Base-by-base conservation (phyloP, 2,888 invertebrate genomes). In the Diaprepes abbreviatus region DNA sequence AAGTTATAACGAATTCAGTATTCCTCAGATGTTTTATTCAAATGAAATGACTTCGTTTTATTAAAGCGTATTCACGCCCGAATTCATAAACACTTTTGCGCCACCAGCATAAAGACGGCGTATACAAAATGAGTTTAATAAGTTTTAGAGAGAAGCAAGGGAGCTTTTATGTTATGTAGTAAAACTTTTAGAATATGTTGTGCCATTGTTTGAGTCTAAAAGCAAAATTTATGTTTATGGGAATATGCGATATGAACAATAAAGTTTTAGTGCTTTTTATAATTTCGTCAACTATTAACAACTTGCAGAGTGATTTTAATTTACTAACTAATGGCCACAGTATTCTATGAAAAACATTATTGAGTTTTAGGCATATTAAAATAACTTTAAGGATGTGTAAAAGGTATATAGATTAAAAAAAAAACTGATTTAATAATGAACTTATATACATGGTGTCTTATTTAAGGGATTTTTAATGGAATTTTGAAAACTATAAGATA, bases 1-100 rank as follows among this genome's bases (percentile, higher is more conserved):
- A 66, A 40, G 48, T 43, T 43, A 71, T 75, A 75, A 73, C 74
- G 72, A 76, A 75, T 76, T 75, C 74, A 63, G 73, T 76, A 76
- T 77, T 76, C 75, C 75, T 76, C 76, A 75, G 76, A 76, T 77
- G 76, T 75, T 76, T 77, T 74, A 75, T 74, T 75, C 74, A 75
- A 77, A 77, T 76, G 71, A 74, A 74, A 73, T 70, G 66, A 67
- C 45, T 66, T 66, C 59, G 59, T 66, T 66, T 58, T 60, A 66
- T 66, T 66, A 59, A 66, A 59, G 52, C 66, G 59, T 52, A 66
- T 66, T 66, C 66, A 66, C 66, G 66, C 66, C 43, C 66, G 66
- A 66, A 66, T 60, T 59, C 66, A 60, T 66, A 66, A 66, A 66
- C 66, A 66, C 66, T 60, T 66, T 66, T 57, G 65, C 59, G 52